A percentile compares a stretch with the other conserved stretches of the same genome.
Evolutionary conservation across 2,113 vertebrate species (phyloP).

Genomic region (Xiphias gladius): DNA sequence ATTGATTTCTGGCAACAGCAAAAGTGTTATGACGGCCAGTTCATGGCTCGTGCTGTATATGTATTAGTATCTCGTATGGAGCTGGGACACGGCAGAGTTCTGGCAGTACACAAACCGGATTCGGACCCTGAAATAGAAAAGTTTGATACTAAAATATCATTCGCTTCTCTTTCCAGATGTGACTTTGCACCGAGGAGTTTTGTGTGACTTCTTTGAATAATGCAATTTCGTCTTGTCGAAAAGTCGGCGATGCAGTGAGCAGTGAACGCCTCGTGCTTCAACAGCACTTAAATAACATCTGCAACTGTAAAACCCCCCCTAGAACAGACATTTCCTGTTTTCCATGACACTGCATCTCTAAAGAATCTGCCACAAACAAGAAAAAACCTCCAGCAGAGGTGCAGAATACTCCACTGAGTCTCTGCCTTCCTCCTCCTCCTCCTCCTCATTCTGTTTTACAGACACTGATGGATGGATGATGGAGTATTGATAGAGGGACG

Average conservation of each 20-base stretch:
- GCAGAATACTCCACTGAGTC: background rate
- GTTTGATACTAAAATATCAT: background rate
- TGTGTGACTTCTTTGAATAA: slow-evolving; percentile 1
- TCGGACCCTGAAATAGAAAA: slow-evolving; percentile 7
- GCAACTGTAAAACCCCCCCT: background rate
- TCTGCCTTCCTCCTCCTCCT: background rate
- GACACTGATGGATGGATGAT: slow-evolving; percentile 55
- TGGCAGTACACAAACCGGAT: background rate
- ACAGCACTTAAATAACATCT: background rate
- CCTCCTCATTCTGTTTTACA: slow-evolving; percentile 14
- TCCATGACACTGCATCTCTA: background rate
- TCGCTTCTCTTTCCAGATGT: background rate
- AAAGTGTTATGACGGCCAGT: no score
- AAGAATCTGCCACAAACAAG: background rate
- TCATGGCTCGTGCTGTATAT: no score
- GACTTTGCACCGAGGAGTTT: background rate
- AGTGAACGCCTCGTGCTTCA: background rate
- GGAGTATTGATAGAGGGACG: slow-evolving; percentile 55
- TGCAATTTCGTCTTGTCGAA: slow-evolving; percentile 4
- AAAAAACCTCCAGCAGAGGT: slow-evolving; percentile 7
- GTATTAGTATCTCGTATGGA: no score
- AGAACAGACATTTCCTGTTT: background rate
- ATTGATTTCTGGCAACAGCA: no score
- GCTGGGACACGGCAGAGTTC: background rate
- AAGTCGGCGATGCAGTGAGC: background rate